These are phyloP conservation scores for Calidris pygmaea DNA, from an alignment of 2,113 vertebrate species.

Conservation along the genomic window DNA sequence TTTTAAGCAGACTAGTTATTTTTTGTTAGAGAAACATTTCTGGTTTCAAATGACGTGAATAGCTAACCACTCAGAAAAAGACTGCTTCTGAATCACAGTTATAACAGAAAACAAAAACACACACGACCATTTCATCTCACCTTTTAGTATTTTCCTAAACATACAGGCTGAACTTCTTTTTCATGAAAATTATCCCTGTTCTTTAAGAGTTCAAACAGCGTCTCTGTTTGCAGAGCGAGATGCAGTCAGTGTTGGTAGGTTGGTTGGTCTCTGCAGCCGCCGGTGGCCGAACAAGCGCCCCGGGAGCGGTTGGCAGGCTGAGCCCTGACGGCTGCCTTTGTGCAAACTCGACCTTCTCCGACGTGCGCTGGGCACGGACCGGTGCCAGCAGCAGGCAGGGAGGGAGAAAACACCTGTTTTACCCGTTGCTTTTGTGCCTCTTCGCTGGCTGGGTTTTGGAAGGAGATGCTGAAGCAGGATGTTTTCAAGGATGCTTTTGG, in stretches of 20 bases:
- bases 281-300: fast-evolving
- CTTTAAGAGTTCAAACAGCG: background rate
- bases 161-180: background rate
- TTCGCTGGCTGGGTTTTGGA: fast-evolving
- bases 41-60: background rate
- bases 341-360: fast-evolving
- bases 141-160: background rate
- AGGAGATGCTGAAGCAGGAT: background rate
- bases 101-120: background rate
- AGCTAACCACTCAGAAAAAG: background rate
- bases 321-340: background rate
- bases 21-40: background rate
- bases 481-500: background rate
- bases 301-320: background rate
- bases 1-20: background rate
- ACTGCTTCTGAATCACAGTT: background rate
- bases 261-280: background rate
- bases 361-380: fast-evolving
- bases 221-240: background rate
- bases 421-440: background rate
- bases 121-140: background rate
- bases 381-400: background rate
- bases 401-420: background rate
- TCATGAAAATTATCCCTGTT: background rate
- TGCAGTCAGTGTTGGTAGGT: background rate